phyloP scores from a whole-genome alignment of 2,113 vertebrate genomes.

The Alaudala cheleensis region DNA sequence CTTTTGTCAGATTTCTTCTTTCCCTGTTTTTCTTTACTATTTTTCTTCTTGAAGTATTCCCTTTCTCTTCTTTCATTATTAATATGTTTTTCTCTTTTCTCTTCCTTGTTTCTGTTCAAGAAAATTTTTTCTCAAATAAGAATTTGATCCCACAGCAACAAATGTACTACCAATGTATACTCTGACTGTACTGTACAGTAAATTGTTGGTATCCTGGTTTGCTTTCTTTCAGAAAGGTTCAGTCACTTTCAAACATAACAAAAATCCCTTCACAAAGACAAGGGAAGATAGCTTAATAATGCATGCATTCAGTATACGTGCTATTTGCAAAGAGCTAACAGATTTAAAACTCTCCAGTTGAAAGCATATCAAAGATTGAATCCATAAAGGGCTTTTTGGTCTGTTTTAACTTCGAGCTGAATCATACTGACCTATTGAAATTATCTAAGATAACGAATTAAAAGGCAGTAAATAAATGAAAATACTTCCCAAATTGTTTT shows the following conservation, averaged over 20 bases:
- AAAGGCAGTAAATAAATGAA: not conserved
- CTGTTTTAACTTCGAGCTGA: not conserved
- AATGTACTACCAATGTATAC: not conserved
- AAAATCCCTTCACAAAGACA: not conserved
- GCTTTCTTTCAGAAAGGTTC: not conserved
- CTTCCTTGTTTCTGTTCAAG: not conserved
- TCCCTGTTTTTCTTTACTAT: not conserved
- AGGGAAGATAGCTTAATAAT: not conserved
- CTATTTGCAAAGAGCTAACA: not conserved
- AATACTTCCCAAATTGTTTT: not conserved
- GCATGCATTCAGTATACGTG: not conserved
- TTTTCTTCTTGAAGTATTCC: not conserved
- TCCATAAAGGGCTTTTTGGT: not conserved
- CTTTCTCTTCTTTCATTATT: not conserved
- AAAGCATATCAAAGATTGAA: not conserved
- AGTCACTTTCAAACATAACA: not conserved
- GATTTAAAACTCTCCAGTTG: not conserved
- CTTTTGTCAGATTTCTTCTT: not conserved
- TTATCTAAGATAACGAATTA: not conserved
- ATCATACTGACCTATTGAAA: not conserved
- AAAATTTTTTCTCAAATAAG: not conserved
- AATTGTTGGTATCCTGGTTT: not conserved
- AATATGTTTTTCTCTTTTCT: not conserved
- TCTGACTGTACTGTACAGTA: not conserved
- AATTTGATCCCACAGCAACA: not conserved